Base-by-base conservation (phyloP, 64 coral and sea anemone species). In the Pachyseris speciosa region DNA sequence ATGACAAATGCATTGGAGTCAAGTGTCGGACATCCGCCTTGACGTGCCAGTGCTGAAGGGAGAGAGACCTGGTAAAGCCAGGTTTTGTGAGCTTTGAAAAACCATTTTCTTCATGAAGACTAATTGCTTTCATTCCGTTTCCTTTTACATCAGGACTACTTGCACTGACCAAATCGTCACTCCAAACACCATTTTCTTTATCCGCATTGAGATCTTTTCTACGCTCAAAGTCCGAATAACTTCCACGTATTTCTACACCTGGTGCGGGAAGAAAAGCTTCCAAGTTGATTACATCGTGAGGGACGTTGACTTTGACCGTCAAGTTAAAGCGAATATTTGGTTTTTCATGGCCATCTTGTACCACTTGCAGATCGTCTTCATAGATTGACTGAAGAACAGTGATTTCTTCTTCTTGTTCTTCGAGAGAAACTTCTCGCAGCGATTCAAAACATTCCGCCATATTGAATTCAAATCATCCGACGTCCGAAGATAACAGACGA, bases 361-460 rank as follows among this genome's bases (percentile, higher is more conserved):
- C 47, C 16, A 90, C 16, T 29, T 83, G 65, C 59, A 96, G 65
- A 50, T 90, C 80, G 0, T 90, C 95, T 26, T 76, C 28, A 67
- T 59, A 96, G 65, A 96, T 96, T 20, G 95, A 93, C 60, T 96
- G 76, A 29, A 96, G 91, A 45, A 92, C 90, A 0, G 70, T 84
- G 10, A 96, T 38, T 79, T 96, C 95, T 68, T 96, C 91, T 58
- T 86, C 69, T 37, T 96, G 95, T 80, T 96, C 95, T 37, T 25
- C 37, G 22, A 89, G 47, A 58, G 50, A 26, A 80, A 24, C 53
- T 50, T 79, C 71, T 7, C 78, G 59, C 20, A 64, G 31, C 36
- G 55, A 22, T 22, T 95, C 80, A 37, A 95, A 75, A 71, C 59
- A 90, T 60, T 61, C 71, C 19, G 87, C 93, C 93, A 94, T 91